Percentiles rank a stretch among this genome's conserved stretches.
Conservation (phyloP, 2,888 invertebrate genomes). For the Aspidiotus rigidus region DNA sequence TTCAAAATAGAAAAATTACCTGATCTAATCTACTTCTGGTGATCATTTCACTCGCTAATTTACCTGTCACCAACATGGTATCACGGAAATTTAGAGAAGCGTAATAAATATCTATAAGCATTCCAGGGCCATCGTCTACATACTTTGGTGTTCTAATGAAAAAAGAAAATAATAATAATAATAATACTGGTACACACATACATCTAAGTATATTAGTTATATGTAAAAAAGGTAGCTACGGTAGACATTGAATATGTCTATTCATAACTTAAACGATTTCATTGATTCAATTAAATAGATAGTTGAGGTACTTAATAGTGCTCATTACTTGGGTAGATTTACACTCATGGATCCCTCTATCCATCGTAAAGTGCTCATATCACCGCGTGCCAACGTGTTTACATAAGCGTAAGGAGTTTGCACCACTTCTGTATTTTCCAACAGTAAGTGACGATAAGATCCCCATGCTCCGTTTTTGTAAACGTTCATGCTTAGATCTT, state of each 20-base stretch:
- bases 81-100: conserved; percentile 86
- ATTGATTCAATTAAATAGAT: too few species aligned
- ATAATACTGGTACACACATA: not conserved
- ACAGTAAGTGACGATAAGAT: conserved; percentile 71
- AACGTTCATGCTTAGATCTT: conserved; percentile 73
- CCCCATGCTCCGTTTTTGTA: conserved; percentile 60
- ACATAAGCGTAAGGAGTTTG: conserved; percentile 61
- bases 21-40: conserved; percentile 55
- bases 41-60: conserved; percentile 71
- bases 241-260: not conserved
- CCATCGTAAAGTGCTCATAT: conserved; percentile 75
- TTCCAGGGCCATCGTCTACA: not conserved
- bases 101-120: conserved; percentile 53
- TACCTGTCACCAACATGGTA: conserved; percentile 86
- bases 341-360: conserved; percentile 55
- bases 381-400: conserved; percentile 69
- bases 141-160: conserved; percentile 43
- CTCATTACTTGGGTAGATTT: too few species aligned
- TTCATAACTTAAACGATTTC: not conserved
- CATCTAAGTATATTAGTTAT: not conserved
- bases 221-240: not conserved
- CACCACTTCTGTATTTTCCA: conserved; percentile 49
- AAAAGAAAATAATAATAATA: not conserved
- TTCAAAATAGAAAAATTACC: conserved; percentile 52
- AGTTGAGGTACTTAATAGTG: too few species aligned